A percentile compares a stretch with the other conserved stretches of the same genome.
phyloP scores from a whole-genome alignment of 1,140 invertebrate genomes.

The Samia ricini region DNA sequence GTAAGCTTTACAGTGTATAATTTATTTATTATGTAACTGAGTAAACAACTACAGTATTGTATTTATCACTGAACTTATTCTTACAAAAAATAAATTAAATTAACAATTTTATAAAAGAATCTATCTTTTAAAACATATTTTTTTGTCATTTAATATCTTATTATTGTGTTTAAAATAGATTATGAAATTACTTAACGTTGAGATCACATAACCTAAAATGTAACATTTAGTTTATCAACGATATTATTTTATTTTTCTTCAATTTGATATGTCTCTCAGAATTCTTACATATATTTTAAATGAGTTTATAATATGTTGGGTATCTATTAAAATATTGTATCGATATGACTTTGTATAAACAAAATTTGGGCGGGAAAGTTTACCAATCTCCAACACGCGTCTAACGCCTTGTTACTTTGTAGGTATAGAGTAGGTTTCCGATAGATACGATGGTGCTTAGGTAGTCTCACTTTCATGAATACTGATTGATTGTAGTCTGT shows the following conservation, averaged over 20 bases:
- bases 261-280: neutral
- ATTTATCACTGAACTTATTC: constrained; percentile 21
- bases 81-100: constrained; percentile 3
- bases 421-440: too few species aligned
- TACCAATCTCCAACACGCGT: neutral
- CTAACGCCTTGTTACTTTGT: neutral
- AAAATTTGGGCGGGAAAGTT: constrained; percentile 39
- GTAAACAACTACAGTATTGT: constrained; percentile 22
- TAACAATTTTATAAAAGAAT: neutral
- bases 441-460: neutral
- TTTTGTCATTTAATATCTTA: neutral
- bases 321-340: neutral
- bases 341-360: neutral
- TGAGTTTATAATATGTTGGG: neutral
- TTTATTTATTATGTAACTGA: constrained; percentile 57
- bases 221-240: neutral
- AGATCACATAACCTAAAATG: constrained; percentile 20
- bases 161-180: neutral
- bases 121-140: neutral
- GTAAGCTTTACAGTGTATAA: constrained; percentile 42
- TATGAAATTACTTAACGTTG: neutral
- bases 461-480: too few species aligned
- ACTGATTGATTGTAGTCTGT: neutral
- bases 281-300: neutral
- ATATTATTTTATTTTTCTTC: constrained; percentile 10